Conservation (phyloP, 2,888 invertebrate species). For the Oligia fasciuncula region DNA sequence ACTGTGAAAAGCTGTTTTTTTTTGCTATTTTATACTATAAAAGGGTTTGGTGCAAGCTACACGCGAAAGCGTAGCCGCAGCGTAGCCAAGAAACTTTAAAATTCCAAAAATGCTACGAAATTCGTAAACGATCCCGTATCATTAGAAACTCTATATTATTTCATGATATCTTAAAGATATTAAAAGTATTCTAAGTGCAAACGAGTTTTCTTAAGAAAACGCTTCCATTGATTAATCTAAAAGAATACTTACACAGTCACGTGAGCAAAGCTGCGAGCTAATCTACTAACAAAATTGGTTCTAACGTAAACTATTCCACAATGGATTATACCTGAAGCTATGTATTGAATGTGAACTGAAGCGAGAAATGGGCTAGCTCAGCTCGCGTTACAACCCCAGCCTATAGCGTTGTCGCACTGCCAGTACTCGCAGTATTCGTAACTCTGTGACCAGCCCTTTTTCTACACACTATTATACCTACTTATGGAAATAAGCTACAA, state of each 20-base stretch:
- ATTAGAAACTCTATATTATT: no score
- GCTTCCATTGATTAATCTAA: background rate
- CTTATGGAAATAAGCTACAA: slow-evolving; percentile 44
- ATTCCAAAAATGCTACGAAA: background rate
- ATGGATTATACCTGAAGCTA: slow-evolving; percentile 1
- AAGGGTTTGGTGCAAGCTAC: slow-evolving; percentile 4
- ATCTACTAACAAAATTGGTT: background rate
- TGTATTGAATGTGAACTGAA: slow-evolving; percentile 18
- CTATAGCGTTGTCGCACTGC: slow-evolving; percentile 12
- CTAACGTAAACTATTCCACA: background rate
- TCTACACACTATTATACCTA: slow-evolving; percentile 37
- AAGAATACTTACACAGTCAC: background rate
- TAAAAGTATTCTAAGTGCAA: background rate
- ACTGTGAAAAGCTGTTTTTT: slow-evolving; percentile 29
- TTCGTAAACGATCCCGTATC: background rate
- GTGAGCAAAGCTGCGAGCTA: background rate
- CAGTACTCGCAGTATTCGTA: slow-evolving; percentile 24
- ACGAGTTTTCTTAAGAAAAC: background rate
- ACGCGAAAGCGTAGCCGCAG: background rate
- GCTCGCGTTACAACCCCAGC: slow-evolving; percentile 19
- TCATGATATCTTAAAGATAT: no score
- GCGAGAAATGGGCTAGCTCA: slow-evolving; percentile 44
- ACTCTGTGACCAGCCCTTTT: slow-evolving; percentile 17
- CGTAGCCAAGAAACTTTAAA: background rate
- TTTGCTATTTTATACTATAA: slow-evolving; percentile 13